Conservation (phyloP, 2,888 invertebrate species). For the Agrochola circellaris region DNA sequence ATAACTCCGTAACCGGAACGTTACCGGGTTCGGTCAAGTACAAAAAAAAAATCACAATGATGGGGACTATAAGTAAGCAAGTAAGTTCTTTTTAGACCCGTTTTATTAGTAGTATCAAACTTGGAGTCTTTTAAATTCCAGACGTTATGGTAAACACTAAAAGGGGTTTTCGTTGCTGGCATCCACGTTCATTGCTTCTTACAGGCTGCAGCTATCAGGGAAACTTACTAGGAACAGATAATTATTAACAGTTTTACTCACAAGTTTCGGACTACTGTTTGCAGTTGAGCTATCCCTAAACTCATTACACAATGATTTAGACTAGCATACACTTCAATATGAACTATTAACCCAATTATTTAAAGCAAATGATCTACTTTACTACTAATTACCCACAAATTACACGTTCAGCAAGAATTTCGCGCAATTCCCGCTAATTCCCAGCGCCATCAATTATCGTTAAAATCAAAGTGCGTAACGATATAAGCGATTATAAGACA, state of each 20-base stretch:
- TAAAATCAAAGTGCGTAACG: conserved; percentile 67
- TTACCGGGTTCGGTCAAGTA: too few species aligned
- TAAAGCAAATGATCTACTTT: conserved; percentile 1
- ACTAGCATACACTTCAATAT: background rate
- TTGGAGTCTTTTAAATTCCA: background rate
- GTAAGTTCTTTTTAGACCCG: too few species aligned
- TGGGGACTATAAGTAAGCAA: too few species aligned
- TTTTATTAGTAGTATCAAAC: background rate
- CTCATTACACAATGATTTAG: background rate
- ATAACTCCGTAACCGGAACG: too few species aligned
- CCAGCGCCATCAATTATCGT: conserved; percentile 61
- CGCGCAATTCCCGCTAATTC: conserved; percentile 35
- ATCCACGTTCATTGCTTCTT: too few species aligned
- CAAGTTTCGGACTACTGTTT: background rate
- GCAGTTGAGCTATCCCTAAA: background rate
- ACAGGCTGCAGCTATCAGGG: too few species aligned
- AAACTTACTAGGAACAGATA: too few species aligned
- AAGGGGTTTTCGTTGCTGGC: background rate
- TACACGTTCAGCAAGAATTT: conserved; percentile 24
- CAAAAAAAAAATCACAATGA: too few species aligned
- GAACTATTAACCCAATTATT: background rate
- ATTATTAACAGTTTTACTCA: background rate
- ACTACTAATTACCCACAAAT: conserved; percentile 6
- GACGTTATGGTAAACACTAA: background rate
- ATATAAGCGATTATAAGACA: conserved; percentile 62